phyloP scores from a whole-genome alignment of 2,797 vertebrate species.

The Chromobotia macracanthus region DNA sequence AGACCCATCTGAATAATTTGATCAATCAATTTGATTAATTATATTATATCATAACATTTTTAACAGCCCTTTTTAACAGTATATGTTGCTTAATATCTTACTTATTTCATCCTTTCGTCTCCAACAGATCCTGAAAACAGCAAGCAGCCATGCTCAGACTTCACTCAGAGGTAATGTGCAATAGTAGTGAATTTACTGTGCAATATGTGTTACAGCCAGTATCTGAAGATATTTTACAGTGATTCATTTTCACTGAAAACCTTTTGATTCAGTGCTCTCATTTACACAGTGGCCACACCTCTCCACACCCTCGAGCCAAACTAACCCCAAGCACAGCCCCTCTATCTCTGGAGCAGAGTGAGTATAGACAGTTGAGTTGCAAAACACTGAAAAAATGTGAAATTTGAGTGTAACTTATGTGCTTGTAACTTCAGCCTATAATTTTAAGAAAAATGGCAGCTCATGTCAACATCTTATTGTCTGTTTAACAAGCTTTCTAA shows the following conservation, averaged over 20 bases:
- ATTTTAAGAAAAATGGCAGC: not conserved
- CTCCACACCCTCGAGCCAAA: conserved; percentile 61
- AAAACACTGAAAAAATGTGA: not conserved
- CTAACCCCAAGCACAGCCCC: conserved; percentile 59
- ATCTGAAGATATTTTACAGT: not conserved
- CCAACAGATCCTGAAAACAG: conserved; percentile 45
- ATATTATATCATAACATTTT: not conserved
- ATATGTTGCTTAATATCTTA: not conserved
- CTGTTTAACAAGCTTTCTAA: too few relatives aligned
- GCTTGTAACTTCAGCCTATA: not conserved
- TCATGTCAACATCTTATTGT: not conserved
- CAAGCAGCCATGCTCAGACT: conserved; percentile 30
- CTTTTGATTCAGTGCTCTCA: conserved; percentile 13
- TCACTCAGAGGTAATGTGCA: conserved; percentile 45
- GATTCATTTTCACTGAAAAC: too few relatives aligned
- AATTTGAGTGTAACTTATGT: not conserved
- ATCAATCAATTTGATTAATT: not conserved
- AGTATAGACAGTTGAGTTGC: conserved; percentile 52
- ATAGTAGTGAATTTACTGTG: conserved; percentile 1
- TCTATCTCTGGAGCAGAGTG: conserved; percentile 80
- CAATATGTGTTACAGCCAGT: not conserved
- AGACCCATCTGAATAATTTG: not conserved
- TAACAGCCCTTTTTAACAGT: not conserved
- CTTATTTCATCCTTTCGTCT: not conserved
- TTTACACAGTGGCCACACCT: conserved; percentile 53